Evolutionary conservation across 1,140 invertebrate genomes (phyloP).

Genomic region (Brachionus rotundiformis): DNA sequence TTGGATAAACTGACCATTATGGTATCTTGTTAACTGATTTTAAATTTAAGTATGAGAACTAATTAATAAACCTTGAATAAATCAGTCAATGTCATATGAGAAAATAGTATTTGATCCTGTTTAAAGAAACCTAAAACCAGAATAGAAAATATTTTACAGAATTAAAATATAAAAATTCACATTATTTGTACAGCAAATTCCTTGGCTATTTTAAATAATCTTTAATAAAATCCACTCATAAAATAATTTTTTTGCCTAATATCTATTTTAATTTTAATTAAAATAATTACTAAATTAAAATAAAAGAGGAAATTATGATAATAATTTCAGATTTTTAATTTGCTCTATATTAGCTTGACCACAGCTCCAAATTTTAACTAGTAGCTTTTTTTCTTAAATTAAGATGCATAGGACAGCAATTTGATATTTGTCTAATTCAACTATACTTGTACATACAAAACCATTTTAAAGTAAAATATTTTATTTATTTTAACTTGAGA

Average conservation of each 20-base stretch:
- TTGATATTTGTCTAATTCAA: conserved; percentile 20
- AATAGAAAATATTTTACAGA: background rate
- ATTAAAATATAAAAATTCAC: background rate
- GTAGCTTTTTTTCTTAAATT: background rate
- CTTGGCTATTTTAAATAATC: too few species aligned
- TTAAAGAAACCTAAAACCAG: background rate
- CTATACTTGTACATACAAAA: conserved; percentile 9
- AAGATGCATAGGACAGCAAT: background rate
- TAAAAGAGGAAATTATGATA: too few species aligned
- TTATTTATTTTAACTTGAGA: background rate
- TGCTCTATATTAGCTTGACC: background rate
- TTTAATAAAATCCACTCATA: too few species aligned
- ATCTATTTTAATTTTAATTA: too few species aligned
- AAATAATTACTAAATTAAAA: too few species aligned
- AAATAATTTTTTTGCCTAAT: too few species aligned
- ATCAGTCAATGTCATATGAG: background rate
- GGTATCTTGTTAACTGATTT: too few species aligned
- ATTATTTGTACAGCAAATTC: background rate
- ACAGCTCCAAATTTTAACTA: background rate
- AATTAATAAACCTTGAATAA: too few species aligned
- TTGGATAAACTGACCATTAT: too few species aligned
- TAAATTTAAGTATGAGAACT: too few species aligned
- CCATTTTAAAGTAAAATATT: background rate
- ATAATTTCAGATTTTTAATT: conserved; percentile 4
- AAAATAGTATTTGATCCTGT: background rate